A percentile compares a stretch with the other conserved stretches of the same genome.
phyloP scores from a whole-genome alignment of 2,797 vertebrate species.

The Anabas testudineus region DNA sequence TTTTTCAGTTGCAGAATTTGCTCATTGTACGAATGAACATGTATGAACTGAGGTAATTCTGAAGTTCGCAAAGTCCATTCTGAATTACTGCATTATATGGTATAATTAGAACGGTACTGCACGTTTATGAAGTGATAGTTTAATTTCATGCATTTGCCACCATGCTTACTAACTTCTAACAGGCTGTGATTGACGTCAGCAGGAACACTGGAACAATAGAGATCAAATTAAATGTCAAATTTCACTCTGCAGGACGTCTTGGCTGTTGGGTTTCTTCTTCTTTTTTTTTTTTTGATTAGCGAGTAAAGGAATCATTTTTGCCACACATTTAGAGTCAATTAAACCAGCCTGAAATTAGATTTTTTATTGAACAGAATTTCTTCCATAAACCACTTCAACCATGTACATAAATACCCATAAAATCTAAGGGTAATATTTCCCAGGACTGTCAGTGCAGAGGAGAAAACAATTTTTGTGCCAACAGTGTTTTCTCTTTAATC shows the following conservation, averaged over 20 bases:
- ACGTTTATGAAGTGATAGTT: constrained; percentile 42
- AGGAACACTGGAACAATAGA: constrained; percentile 50
- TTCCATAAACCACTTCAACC: constrained; percentile 67
- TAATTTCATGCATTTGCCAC: constrained; percentile 24
- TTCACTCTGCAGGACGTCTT: constrained; percentile 37
- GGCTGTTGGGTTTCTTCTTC: too few relatives aligned
- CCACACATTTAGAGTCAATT: constrained; percentile 63
- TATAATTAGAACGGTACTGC: constrained; percentile 16
- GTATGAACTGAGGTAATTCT: neutral
- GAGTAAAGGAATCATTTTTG: constrained; percentile 45
- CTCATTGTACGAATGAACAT: neutral
- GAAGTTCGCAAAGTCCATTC: neutral
- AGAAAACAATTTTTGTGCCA: constrained; percentile 62
- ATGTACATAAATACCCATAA: constrained; percentile 63
- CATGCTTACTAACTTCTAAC: constrained; percentile 27
- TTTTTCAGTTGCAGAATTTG: neutral
- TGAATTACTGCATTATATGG: constrained; percentile 8
- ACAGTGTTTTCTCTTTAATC: constrained; percentile 44
- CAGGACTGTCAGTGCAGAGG: constrained; percentile 35
- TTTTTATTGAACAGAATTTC: constrained; percentile 64
- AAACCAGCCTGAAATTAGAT: constrained; percentile 55
- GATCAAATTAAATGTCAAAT: constrained; percentile 41
- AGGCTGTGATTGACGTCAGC: constrained; percentile 52
- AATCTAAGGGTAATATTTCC: constrained; percentile 51
- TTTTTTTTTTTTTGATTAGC: constrained; percentile 40